phyloP scores from a whole-genome alignment of 2,888 invertebrate species.

The Nemapogon koenigi region DNA sequence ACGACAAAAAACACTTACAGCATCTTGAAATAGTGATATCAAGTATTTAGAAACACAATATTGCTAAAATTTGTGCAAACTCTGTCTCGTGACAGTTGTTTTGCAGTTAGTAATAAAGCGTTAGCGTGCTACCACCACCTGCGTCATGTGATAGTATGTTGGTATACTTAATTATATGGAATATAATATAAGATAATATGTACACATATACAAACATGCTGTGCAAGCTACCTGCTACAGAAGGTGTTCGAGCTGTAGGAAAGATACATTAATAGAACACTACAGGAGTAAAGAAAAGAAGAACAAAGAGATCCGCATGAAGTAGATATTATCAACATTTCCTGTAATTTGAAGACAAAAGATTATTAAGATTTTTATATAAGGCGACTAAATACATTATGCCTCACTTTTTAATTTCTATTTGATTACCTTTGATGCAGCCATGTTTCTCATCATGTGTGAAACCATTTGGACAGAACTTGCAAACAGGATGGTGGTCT shows the following conservation, averaged over 20 bases:
- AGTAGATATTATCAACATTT: slow-evolving; percentile 57
- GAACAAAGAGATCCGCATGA: slow-evolving; percentile 52
- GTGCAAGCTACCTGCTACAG: slow-evolving; percentile 53
- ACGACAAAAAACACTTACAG: no score
- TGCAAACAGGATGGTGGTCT: slow-evolving; percentile 94
- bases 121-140: slow-evolving; percentile 43
- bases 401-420: slow-evolving; percentile 29
- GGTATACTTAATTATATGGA: no score
- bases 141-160: no score
- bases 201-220: slow-evolving; percentile 46
- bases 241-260: slow-evolving; percentile 53
- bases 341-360: slow-evolving; percentile 64
- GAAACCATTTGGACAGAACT: slow-evolving; percentile 94
- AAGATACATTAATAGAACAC: slow-evolving; percentile 52
- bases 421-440: slow-evolving; percentile 92
- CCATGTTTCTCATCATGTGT: slow-evolving; percentile 90
- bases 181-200: slow-evolving; percentile 33
- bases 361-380: slow-evolving; percentile 53
- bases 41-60: no score
- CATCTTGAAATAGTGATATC: no score
- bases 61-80: no score
- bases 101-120: slow-evolving; percentile 42
- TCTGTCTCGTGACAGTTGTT: slow-evolving; percentile 60
- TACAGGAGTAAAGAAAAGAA: slow-evolving; percentile 48
- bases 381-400: slow-evolving; percentile 45